These are phyloP conservation scores for Equus przewalskii DNA, from an alignment of 2,113 vertebrate genomes.

Conservation along the genomic window DNA sequence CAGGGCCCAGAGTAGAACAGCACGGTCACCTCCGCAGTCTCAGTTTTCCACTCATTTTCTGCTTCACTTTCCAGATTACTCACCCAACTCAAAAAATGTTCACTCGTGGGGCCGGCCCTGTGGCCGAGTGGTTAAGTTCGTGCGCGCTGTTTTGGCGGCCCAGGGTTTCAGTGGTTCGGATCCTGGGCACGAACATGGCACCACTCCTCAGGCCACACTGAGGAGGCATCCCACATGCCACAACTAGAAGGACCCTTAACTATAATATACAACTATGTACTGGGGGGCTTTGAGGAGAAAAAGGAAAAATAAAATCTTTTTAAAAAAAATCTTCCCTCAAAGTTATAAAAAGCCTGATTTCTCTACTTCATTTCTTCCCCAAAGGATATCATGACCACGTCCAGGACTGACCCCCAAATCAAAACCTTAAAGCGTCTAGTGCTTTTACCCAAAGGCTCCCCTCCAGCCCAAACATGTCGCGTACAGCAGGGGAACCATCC, in stretches of 20 bases:
- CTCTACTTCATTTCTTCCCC: background rate
- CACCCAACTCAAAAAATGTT: background rate
- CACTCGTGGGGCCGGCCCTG: background rate
- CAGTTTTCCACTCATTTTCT: background rate
- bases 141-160: no score
- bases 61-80: background rate
- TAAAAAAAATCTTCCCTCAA: background rate
- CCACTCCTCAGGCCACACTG: no score
- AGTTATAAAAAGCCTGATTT: background rate
- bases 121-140: no score
- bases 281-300: no score
- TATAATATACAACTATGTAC: no score
- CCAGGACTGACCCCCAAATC: background rate
- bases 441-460: background rate
- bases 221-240: no score
- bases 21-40: background rate
- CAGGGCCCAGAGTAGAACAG: background rate
- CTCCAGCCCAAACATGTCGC: background rate
- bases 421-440: background rate
- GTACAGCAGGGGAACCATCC: background rate
- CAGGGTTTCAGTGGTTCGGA: no score
- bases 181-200: no score
- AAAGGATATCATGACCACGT: background rate
- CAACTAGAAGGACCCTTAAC: no score
- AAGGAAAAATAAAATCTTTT: no score